Base-by-base conservation (phyloP, 2,797 vertebrate genomes). In the Anguilla marmorata region DNA sequence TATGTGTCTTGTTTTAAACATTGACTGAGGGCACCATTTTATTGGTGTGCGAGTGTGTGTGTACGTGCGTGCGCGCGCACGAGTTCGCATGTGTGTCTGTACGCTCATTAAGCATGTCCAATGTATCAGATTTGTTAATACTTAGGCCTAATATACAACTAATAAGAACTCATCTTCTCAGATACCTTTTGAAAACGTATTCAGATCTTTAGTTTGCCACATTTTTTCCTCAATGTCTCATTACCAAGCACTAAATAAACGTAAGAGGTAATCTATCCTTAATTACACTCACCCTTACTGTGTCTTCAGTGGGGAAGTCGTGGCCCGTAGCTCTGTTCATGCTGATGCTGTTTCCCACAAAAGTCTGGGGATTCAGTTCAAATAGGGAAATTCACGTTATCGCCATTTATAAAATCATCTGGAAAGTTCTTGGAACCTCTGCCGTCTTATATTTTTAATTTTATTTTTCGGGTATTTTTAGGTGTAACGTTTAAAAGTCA, bases 321-420 rank as follows among this genome's bases (percentile, higher is more conserved):
- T n/a, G 33, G 19, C 45, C 27, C 41, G 63, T 3, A 33, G 21
- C 63, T 14, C n/a, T 21, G 24, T 50, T 27, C 80, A 54, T 52
- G 24, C 56, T 60, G 24, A 14, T 82, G 56, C n/a, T 56, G 7
- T 50, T 37, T 74, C 45, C 50, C 52, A 60, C 21, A 21, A 19
- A 80, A 45, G 12, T 37, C 86, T 80, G 33, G 27, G 30, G 52
- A 87, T 87, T 24, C 74, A 33, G 80, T 45, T 79, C 41, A 45
- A 45, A 45, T 45, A 45, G 52, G 8, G 16, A 63, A 82, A 76
- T 82, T 41, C 21, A n/a, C 19, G 24, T 87, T 66, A 84, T 0
- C n/a, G 50, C 8, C 83, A 33, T 84, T 56, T 84, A 11, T 84
- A 27, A 54, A 30, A 58, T 54, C 52, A 58, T 11, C 14, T 54